phyloP scores from a whole-genome alignment of 2,797 vertebrate species.

The Pantherophis vulpinus region DNA sequence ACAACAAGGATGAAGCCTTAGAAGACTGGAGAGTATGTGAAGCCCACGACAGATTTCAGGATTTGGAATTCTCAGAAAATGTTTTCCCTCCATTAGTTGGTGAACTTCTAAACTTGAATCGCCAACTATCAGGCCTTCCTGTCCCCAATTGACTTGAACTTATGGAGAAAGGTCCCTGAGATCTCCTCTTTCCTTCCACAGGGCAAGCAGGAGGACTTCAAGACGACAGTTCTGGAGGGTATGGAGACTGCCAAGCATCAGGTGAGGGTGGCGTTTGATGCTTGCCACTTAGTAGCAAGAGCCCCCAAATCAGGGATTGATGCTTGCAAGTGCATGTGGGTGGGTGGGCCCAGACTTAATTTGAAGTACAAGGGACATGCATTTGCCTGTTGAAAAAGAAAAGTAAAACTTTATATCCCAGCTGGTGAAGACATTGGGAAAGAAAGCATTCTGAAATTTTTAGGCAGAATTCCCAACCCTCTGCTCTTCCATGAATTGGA shows the following conservation, averaged over 20 bases:
- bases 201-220: constrained; percentile 83
- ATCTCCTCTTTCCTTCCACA: constrained; percentile 84
- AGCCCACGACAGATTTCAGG: constrained; percentile 62
- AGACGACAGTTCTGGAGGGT: constrained; percentile 83
- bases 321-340: constrained; percentile 72
- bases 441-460: constrained; percentile 59
- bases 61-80: constrained; percentile 65
- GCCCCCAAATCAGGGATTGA: constrained; percentile 73
- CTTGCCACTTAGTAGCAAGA: constrained; percentile 76
- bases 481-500: constrained; percentile 64
- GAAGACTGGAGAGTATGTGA: constrained; percentile 55
- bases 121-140: constrained; percentile 73
- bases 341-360: constrained; percentile 58
- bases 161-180: constrained; percentile 83
- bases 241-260: constrained; percentile 84
- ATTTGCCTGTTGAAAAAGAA: constrained; percentile 36
- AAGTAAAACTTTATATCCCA: constrained; percentile 22
- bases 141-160: constrained; percentile 73
- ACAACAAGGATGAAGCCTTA: constrained; percentile 59
- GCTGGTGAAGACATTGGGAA: constrained; percentile 22
- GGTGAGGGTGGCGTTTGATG: constrained; percentile 81
- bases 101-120: constrained; percentile 67
- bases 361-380: constrained; percentile 48
- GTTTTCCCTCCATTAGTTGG: constrained; percentile 68
- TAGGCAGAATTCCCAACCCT: constrained; percentile 75